A percentile compares a stretch with the other conserved stretches of the same genome.
Conservation (phyloP, 2,888 invertebrate genomes). For the Lacanobia wlatinum region DNA sequence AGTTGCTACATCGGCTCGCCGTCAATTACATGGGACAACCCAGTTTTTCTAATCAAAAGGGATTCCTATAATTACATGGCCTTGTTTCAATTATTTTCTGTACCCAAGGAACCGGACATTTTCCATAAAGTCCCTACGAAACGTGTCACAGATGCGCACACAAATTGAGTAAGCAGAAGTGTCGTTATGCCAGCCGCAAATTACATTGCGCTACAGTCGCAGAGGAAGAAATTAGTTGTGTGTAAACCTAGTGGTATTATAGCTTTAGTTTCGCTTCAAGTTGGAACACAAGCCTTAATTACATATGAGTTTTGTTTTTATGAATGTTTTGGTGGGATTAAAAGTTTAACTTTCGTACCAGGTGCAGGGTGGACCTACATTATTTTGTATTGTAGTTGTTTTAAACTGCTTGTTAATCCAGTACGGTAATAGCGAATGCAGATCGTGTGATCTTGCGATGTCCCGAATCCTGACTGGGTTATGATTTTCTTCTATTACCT, state of each 20-base stretch:
- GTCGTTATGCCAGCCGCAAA: constrained; percentile 14
- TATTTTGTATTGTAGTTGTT: not conserved
- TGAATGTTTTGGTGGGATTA: constrained; percentile 12
- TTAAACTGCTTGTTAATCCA: not conserved
- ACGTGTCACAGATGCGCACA: constrained; percentile 14
- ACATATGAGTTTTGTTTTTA: constrained; percentile 19
- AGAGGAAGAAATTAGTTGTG: constrained; percentile 22
- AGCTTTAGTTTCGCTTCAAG: constrained; percentile 14
- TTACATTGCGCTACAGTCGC: constrained; percentile 6
- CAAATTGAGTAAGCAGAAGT: constrained; percentile 9
- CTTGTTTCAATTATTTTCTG: not conserved
- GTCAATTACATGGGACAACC: no score
- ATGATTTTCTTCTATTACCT: no score
- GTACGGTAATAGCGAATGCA: not conserved
- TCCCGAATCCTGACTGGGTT: no score
- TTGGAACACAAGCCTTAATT: constrained; percentile 11
- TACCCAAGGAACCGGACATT: not conserved
- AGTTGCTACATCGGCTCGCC: no score
- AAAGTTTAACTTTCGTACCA: not conserved
- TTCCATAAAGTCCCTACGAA: not conserved
- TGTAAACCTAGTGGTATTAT: not conserved
- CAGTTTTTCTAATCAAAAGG: not conserved
- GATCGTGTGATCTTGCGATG: no score
- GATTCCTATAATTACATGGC: not conserved
- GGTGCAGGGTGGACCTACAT: no score